Evolutionary conservation across 2,888 invertebrate genomes (phyloP).

Genomic region (Yponomeuta sedellus): DNA sequence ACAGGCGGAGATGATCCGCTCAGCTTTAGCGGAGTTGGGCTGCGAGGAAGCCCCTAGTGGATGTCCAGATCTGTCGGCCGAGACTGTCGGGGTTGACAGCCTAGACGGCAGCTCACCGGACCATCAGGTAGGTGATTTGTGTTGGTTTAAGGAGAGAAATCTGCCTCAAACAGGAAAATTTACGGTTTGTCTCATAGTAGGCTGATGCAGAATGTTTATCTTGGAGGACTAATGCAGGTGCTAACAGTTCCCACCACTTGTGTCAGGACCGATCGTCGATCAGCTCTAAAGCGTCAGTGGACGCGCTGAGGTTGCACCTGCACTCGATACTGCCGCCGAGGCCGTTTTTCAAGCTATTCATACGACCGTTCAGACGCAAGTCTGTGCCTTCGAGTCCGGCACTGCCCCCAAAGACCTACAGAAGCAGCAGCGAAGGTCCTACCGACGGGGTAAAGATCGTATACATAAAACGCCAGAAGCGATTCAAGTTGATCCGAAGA

Average conservation of each 20-base stretch:
- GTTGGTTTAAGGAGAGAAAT: neutral
- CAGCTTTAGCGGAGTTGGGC: conserved; percentile 90
- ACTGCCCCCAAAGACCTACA: conserved; percentile 72
- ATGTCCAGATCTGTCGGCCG: conserved; percentile 87
- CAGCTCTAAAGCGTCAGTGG: conserved; percentile 68
- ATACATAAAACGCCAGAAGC: conserved; percentile 49
- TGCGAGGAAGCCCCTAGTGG: conserved; percentile 92
- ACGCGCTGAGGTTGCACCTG: conserved; percentile 72
- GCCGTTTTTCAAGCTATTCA: conserved; percentile 79
- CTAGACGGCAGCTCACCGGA: conserved; percentile 79
- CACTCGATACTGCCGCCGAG: conserved; percentile 74
- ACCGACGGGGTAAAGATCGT: conserved; percentile 61
- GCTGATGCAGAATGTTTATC: neutral
- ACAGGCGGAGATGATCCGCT: conserved; percentile 88
- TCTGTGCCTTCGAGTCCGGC: conserved; percentile 80
- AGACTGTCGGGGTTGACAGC: conserved; percentile 80
- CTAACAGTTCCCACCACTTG: neutral
- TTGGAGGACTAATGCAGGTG: neutral
- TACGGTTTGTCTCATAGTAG: neutral
- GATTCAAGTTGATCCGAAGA: conserved; percentile 52
- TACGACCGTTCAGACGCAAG: conserved; percentile 82
- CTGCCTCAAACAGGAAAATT: neutral
- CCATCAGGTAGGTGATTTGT: conserved; percentile 71
- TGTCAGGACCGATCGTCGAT: conserved; percentile 72
- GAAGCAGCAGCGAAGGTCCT: conserved; percentile 72